Evolutionary conservation across 2,113 vertebrate species (phyloP).

Genomic region (Peucedramus taeniatus): DNA sequence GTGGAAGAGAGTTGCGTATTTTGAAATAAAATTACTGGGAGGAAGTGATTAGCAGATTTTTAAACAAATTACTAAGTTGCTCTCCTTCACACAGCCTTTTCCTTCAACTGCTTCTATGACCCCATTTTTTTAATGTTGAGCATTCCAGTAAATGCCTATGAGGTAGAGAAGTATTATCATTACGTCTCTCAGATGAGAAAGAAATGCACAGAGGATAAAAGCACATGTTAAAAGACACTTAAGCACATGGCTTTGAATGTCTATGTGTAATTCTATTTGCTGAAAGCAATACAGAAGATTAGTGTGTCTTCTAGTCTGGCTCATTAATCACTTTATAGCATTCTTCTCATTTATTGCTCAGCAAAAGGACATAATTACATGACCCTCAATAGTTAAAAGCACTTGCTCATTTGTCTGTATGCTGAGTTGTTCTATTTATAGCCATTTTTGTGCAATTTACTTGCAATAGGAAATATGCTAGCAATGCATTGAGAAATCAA

Average conservation of each 20-base stretch:
- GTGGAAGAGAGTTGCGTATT: background rate
- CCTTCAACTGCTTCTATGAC: background rate
- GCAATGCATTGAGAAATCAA: constrained; percentile 19
- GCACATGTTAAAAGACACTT: background rate
- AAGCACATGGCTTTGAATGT: background rate
- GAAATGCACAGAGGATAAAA: background rate
- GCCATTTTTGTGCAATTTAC: background rate
- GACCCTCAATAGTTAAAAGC: background rate
- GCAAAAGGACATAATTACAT: background rate
- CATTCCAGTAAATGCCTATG: background rate
- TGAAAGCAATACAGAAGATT: background rate
- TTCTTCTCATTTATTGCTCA: background rate
- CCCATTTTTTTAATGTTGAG: background rate
- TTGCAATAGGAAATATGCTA: background rate
- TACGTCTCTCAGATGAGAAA: background rate
- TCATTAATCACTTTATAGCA: background rate
- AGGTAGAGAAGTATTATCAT: background rate
- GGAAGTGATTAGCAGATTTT: background rate
- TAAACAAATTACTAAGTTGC: background rate
- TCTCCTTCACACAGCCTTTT: background rate
- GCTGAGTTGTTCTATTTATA: background rate
- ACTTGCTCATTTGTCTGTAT: background rate
- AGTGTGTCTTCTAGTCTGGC: background rate
- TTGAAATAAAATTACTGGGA: background rate
- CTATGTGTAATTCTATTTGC: background rate